Base-by-base conservation (phyloP, 2,888 invertebrate species). In the Melieria picta region DNA sequence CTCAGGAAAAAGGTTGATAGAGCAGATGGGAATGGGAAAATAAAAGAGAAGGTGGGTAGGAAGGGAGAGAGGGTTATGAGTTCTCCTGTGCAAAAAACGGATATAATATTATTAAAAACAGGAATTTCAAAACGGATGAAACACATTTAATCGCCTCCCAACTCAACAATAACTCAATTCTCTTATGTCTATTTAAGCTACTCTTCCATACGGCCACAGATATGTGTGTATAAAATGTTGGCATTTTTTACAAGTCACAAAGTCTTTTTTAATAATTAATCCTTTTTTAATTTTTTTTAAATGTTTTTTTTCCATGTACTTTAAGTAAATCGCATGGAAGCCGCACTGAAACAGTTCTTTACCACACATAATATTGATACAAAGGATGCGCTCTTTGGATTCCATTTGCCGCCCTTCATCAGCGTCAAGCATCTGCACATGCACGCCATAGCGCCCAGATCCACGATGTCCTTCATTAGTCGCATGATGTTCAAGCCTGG, bases 381-480 rank as follows among this genome's bases (percentile, higher is more conserved):
- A 0, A 81, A 86, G 0, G 89, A 89, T 71, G 87, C 88, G 13
- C 88, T 91, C 63, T 88, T 91, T 58, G 97, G 97, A 0, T 97
- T 96, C 82, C 97, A 97, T 84, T 93, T 95, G 92, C 97, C 97
- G 0, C 97, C 97, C 0, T 96, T 96, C 86, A 91, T 93, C 72
- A 92, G 93, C 1, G 90, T 97, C 0, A 85, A 88, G 62, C 97
- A 97, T 86, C 75, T 85, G 11, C 97, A 97, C 84, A 88, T 97
- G 71, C 97, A 98, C 80, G 90, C 92, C 0, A 96, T 97, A 68
- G 91, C 93, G 0, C 96, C 97, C 0, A 89, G 90, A 13, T 90
- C 91, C 0, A 89, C 91, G 74, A 94, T 97, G 93, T 89, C 91
- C 0, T 89, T 91, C 11, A 73, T 93, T 0, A 87, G 89, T 5